Evolutionary conservation across 2,113 vertebrate species (phyloP), one percentile per base, ranked within the genome.

Genomic region (Urocitellus parryii): DNA sequence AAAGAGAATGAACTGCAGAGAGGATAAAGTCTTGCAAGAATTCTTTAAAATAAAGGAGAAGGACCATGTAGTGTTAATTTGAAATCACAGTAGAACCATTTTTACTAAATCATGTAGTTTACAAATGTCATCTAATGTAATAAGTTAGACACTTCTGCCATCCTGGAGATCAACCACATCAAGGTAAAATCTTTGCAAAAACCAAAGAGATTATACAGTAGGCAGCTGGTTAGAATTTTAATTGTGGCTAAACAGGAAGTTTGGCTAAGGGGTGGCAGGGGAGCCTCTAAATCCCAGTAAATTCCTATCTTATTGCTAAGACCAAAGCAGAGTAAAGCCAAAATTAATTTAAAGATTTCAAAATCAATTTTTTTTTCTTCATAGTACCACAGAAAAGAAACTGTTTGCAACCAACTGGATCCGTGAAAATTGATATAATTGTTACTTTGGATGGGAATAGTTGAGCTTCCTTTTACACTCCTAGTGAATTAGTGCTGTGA

Each of bases 161-260:
- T 97, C 84, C 91, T 94, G 74, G 94, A 98, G 94, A 97, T 73
- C 83, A 61, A 97, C 73, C 83, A 61, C 91, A 94, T 92, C 79
- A 81, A 95, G 65, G 61, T 89, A 72, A 63, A 56, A 27, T 27
- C 45, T 88, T 87, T 92, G 97, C 96, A 89, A 97, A 97, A 96
- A 95, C 34, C 11, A 85, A 77, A 96, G 77, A 73, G 87, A 78
- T 73, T 98, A 97, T 98, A 97, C 67, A 97, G 92, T 79, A 86
- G 37, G 67, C 37, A 95, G 82, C 88, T 95, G 86, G 70, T 65
- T 97, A 81, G 79, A 92, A 96, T 96, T 96, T 97, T 98, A 98
- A 98, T 97, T 98, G 83, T 79, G 74, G 84, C 87, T 97, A 97
- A 98, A 97, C 95, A 97, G 87, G 97, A 97, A 84, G 51, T 93